Evolutionary conservation across 23 tunicate genomes (phyloP).

Genomic region (Styela clava): DNA sequence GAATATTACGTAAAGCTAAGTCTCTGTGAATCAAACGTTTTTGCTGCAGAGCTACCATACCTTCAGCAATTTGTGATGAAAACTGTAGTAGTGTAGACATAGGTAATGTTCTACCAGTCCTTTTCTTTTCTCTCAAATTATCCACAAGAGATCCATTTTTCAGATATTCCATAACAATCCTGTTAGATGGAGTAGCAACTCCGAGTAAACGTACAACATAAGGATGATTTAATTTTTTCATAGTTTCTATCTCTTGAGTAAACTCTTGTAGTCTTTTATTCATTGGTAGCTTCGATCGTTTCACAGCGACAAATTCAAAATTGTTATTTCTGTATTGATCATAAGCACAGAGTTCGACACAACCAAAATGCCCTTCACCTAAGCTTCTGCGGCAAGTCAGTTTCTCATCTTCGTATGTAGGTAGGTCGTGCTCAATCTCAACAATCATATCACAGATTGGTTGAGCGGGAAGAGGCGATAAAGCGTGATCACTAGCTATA

Average conservation of each 20-base stretch:
- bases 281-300: conserved; percentile 24
- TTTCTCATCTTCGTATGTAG: conserved; percentile 55
- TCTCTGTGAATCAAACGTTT: conserved; percentile 67
- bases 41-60: conserved; percentile 76
- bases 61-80: conserved; percentile 81
- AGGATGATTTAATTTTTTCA: conserved; percentile 58
- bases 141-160: conserved; percentile 31
- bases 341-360: conserved; percentile 67
- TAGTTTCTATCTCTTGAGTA: conserved; percentile 78
- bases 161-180: conserved; percentile 77
- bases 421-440: conserved; percentile 37
- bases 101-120: neutral
- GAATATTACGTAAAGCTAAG: conserved; percentile 73
- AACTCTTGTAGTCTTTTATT: conserved; percentile 43
- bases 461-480: neutral
- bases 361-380: conserved; percentile 78
- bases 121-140: conserved; percentile 20
- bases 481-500: conserved; percentile 2
- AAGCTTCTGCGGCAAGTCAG: conserved; percentile 36
- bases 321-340: conserved; percentile 16
- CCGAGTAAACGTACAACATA: conserved; percentile 58
- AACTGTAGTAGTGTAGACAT: conserved; percentile 18
- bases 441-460: conserved; percentile 5
- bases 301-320: conserved; percentile 52
- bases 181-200: conserved; percentile 47